phyloP scores from a whole-genome alignment of 2,888 invertebrate species.

The Ernsta delagoae region DNA sequence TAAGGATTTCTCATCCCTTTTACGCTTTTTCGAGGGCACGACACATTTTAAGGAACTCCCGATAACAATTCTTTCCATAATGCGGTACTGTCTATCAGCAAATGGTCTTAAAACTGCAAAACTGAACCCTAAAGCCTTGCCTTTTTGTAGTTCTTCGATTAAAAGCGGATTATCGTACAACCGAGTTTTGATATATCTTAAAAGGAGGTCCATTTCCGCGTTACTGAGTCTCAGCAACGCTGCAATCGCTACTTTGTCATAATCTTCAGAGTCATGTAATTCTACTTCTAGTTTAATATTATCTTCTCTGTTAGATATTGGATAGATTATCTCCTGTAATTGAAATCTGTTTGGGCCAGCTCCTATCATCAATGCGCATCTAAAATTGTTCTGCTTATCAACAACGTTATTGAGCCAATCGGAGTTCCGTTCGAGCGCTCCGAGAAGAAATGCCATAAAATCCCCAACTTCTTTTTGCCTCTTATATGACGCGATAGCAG shows the following conservation, averaged over 20 bases:
- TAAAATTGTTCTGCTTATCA: constrained; percentile 64
- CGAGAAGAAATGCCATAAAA: constrained; percentile 68
- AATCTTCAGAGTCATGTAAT: constrained; percentile 69
- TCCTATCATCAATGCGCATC: constrained; percentile 70
- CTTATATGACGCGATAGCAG: constrained; percentile 70
- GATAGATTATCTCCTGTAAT: constrained; percentile 73
- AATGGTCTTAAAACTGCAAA: constrained; percentile 69
- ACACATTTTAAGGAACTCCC: constrained; percentile 57
- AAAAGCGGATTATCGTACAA: constrained; percentile 60
- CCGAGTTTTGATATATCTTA: constrained; percentile 66
- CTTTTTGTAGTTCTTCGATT: constrained; percentile 67
- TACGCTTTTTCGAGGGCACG: constrained; percentile 57
- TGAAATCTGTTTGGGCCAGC: constrained; percentile 76
- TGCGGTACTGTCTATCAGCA: constrained; percentile 67
- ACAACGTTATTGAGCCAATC: constrained; percentile 69
- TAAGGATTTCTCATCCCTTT: constrained; percentile 60
- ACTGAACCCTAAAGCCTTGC: constrained; percentile 66
- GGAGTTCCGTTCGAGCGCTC: constrained; percentile 67
- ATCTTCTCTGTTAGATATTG: constrained; percentile 49
- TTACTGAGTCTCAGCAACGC: constrained; percentile 65
- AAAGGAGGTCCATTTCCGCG: constrained; percentile 60
- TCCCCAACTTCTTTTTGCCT: constrained; percentile 71
- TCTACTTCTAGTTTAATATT: constrained; percentile 72
- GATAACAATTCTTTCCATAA: constrained; percentile 68
- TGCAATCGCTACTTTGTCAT: constrained; percentile 72